A percentile compares a stretch with the other conserved stretches of the same genome.
Evolutionary conservation across 1,140 invertebrate genomes (phyloP).

Genomic region (Orchestia grillus): DNA sequence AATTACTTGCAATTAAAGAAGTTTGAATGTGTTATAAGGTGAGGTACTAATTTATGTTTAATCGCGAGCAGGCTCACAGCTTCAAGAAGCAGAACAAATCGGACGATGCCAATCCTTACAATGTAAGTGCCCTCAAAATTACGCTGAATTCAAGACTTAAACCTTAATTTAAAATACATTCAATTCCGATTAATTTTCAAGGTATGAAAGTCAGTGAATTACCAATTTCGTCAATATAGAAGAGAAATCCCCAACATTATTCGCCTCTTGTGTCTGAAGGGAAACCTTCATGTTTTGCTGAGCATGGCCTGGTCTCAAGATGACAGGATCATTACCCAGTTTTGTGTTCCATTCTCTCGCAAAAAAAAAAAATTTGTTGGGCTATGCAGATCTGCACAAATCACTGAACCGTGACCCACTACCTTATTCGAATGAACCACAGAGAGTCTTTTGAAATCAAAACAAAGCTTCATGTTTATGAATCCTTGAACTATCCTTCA

Average conservation of each 20-base stretch:
- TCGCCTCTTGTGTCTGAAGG: background rate
- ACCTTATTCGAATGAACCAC: background rate
- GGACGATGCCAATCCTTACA: background rate
- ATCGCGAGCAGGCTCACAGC: background rate
- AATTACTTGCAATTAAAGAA: background rate
- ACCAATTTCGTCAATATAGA: background rate
- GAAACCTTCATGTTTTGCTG: background rate
- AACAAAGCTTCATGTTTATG: background rate
- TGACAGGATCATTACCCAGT: background rate
- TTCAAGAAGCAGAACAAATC: conserved; percentile 33
- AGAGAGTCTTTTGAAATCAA: background rate
- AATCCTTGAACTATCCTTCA: background rate
- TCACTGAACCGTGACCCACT: background rate
- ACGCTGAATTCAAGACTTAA: background rate
- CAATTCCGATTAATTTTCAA: background rate
- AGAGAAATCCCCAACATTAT: background rate
- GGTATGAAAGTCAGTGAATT: background rate
- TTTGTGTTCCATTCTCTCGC: background rate
- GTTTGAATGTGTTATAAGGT: background rate
- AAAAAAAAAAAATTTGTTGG: background rate
- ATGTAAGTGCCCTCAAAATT: conserved; percentile 8
- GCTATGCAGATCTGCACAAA: background rate
- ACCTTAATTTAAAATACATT: background rate
- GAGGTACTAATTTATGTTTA: background rate
- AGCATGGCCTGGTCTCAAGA: background rate